Evolutionary conservation across 2,113 vertebrate species (phyloP).

Genomic region (Spea bombifrons): DNA sequence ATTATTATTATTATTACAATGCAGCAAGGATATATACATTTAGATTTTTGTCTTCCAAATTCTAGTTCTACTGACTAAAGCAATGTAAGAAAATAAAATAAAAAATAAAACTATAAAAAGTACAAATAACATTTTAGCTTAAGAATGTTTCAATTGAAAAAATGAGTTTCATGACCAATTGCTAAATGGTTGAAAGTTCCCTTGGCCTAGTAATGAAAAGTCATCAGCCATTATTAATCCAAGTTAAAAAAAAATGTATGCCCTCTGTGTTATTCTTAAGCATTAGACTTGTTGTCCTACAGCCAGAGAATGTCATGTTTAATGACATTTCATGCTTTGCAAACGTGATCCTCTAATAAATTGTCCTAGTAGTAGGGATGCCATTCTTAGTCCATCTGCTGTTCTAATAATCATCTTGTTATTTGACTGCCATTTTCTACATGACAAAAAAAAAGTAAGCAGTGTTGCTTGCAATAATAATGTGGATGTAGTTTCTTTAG

Average conservation of each 20-base stretch:
- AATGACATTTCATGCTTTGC: conserved; percentile 67
- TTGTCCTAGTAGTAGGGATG: conserved; percentile 56
- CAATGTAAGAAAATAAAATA: too few species aligned
- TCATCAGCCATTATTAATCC: neutral
- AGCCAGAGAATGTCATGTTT: conserved; percentile 57
- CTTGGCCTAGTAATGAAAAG: neutral
- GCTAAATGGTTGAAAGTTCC: neutral
- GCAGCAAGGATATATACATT: too few species aligned
- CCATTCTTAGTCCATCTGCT: conserved; percentile 63
- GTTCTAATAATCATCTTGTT: conserved; percentile 54
- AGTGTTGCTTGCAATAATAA: too few species aligned
- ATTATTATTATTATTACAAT: too few species aligned
- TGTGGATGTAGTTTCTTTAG: too few species aligned
- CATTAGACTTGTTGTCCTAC: conserved; percentile 58
- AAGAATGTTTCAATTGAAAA: neutral
- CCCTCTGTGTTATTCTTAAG: conserved; percentile 57
- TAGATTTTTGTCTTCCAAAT: too few species aligned
- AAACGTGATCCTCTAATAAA: conserved; percentile 61
- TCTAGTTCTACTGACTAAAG: too few species aligned
- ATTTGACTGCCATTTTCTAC: conserved; percentile 54
- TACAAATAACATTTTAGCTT: too few species aligned
- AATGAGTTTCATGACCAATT: neutral
- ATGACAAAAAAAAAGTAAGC: too few species aligned
- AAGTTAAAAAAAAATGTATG: neutral
- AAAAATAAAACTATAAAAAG: too few species aligned